Conservation (phyloP, 2,888 invertebrate species). For the Pristionchus arcanus region DNA sequence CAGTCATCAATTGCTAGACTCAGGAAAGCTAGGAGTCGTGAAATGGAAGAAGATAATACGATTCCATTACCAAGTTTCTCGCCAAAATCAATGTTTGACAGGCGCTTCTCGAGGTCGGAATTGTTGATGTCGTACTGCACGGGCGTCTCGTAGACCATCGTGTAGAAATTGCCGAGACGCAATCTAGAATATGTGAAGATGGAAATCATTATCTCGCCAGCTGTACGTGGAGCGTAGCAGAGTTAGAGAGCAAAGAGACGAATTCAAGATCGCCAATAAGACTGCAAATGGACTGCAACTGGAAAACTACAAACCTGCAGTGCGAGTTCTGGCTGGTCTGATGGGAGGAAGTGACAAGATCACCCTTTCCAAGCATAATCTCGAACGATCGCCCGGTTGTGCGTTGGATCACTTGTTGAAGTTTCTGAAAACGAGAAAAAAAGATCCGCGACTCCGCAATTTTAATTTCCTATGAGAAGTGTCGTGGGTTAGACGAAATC, state of each 20-base stretch:
- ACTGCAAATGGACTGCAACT: not conserved
- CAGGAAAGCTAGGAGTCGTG: too few relatives aligned
- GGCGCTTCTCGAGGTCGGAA: not conserved
- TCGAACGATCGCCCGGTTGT: constrained; percentile 1
- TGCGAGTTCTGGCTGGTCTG: constrained; percentile 20
- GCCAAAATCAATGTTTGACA: constrained; percentile 43
- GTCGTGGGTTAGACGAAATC: too few relatives aligned
- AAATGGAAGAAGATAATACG: not conserved
- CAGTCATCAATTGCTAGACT: too few relatives aligned
- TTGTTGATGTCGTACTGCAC: constrained; percentile 20
- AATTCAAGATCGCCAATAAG: not conserved
- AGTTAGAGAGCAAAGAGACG: not conserved
- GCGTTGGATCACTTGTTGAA: not conserved
- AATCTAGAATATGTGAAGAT: not conserved
- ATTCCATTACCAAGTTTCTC: constrained; percentile 5
- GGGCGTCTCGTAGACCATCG: constrained; percentile 46
- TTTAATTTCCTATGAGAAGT: too few relatives aligned
- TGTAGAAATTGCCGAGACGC: constrained; percentile 16
- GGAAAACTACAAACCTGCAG: not conserved
- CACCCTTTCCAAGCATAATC: constrained; percentile 44
- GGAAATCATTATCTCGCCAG: too few relatives aligned
- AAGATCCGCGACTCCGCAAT: too few relatives aligned
- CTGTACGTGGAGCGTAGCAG: too few relatives aligned
- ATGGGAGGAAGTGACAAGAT: not conserved
- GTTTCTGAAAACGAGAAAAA: constrained; percentile 5